phyloP scores from a whole-genome alignment of 1,140 invertebrate genomes.

The Drosophila ogumai region DNA sequence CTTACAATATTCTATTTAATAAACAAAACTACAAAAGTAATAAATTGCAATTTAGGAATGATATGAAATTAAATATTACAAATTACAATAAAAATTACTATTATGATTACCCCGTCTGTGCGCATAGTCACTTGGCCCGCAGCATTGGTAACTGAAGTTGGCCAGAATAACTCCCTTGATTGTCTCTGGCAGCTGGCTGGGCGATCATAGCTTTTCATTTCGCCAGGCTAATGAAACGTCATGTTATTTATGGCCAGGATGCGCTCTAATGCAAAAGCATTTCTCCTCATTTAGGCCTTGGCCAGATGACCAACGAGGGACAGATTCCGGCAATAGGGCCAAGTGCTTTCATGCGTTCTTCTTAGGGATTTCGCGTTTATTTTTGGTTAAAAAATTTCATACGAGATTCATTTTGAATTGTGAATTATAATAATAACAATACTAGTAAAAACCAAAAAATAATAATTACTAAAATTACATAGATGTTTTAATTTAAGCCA shows the following conservation, averaged over 20 bases:
- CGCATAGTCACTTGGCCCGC: conserved; percentile 4
- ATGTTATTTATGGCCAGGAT: conserved; percentile 76
- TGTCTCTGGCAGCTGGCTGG: conserved; percentile 45
- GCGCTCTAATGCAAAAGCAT: conserved; percentile 77
- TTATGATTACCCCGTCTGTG: not conserved
- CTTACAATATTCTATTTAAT: no score
- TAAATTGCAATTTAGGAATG: no score
- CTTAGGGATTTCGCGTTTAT: not conserved
- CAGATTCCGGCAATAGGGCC: conserved; percentile 2
- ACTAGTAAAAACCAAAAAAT: not conserved
- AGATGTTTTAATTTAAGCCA: no score
- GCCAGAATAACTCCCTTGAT: conserved; percentile 32
- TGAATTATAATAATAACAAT: not conserved
- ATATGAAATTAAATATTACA: no score
- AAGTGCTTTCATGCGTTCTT: conserved; percentile 11
- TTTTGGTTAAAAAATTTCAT: not conserved
- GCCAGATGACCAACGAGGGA: conserved; percentile 16
- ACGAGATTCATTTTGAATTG: not conserved
- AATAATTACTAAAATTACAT: not conserved
- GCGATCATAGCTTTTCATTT: conserved; percentile 81
- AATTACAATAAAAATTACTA: not conserved
- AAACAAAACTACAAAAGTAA: no score
- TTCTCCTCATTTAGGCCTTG: conserved; percentile 58
- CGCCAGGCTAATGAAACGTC: conserved; percentile 74
- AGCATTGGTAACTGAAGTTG: conserved; percentile 31